Percentiles rank a stretch among this genome's conserved stretches.
phyloP scores from a whole-genome alignment of 1,140 invertebrate genomes.

The Micrasema longulum region DNA sequence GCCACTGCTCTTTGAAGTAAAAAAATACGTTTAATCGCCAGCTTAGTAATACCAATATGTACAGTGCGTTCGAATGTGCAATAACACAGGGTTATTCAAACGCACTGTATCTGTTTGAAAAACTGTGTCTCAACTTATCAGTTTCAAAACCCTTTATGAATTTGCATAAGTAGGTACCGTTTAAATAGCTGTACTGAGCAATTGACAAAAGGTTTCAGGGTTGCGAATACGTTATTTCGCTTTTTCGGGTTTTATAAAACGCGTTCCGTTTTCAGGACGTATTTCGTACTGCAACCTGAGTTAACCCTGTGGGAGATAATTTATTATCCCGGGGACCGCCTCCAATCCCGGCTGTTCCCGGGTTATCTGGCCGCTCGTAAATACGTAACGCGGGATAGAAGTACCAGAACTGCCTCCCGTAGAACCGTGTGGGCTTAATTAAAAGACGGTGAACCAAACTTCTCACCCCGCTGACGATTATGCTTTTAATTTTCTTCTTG shows the following conservation, averaged over 20 bases:
- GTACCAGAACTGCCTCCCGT: background rate
- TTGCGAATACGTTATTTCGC: background rate
- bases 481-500: no score
- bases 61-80: no score
- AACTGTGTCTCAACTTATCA: no score
- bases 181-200: no score
- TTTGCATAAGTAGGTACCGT: no score
- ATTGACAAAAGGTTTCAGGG: no score
- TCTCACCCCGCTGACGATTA: background rate
- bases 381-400: background rate
- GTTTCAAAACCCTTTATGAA: no score
- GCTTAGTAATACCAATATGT: no score
- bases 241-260: background rate
- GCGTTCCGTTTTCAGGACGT: background rate
- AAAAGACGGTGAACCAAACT: background rate
- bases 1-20: no score
- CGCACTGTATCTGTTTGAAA: no score
- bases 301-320: constrained; percentile 17
- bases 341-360: constrained; percentile 16
- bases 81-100: no score
- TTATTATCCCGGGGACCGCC: constrained; percentile 3
- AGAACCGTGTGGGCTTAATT: constrained; percentile 5
- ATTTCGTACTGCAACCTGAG: constrained; percentile 14
- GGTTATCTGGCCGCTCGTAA: constrained; percentile 2
- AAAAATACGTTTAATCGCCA: no score